A percentile compares a stretch with the other conserved stretches of the same genome.
Evolutionary conservation across 1,140 invertebrate species (phyloP).

Genomic region (Palaemon carinicauda): DNA sequence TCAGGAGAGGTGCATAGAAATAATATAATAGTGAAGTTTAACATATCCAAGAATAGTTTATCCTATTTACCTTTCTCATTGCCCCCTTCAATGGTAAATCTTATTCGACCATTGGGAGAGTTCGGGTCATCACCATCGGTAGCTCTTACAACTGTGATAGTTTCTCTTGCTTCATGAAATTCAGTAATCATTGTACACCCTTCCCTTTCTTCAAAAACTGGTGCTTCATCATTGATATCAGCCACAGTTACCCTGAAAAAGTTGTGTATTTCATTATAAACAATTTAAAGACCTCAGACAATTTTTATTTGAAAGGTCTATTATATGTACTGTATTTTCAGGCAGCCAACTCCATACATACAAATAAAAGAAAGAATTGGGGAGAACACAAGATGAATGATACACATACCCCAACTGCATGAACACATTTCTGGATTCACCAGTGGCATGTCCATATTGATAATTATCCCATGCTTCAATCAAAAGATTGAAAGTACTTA

Average conservation of each 20-base stretch:
- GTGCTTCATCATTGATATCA: conserved; percentile 89
- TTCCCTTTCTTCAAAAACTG: conserved; percentile 71
- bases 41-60: conserved; percentile 57
- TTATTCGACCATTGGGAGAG: conserved; percentile 80
- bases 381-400: not conserved
- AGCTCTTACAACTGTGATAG: conserved; percentile 78
- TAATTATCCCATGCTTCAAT: conserved; percentile 96
- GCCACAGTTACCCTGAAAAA: conserved; percentile 58
- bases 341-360: not conserved
- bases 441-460: conserved; percentile 87
- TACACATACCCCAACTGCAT: conserved; percentile 83
- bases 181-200: conserved; percentile 83
- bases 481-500: conserved; percentile 79
- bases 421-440: conserved; percentile 89
- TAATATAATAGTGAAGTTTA: no score
- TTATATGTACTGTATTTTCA: no score
- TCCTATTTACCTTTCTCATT: conserved; percentile 70
- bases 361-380: not conserved
- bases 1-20: no score
- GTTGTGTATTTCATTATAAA: no score
- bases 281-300: no score
- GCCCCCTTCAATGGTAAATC: conserved; percentile 77
- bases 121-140: conserved; percentile 83
- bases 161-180: conserved; percentile 83
- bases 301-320: no score